Evolutionary conservation across 1,140 invertebrate species (phyloP), one percentile per base, ranked within the genome.

Genomic region (Dendroctonus ponderosae): DNA sequence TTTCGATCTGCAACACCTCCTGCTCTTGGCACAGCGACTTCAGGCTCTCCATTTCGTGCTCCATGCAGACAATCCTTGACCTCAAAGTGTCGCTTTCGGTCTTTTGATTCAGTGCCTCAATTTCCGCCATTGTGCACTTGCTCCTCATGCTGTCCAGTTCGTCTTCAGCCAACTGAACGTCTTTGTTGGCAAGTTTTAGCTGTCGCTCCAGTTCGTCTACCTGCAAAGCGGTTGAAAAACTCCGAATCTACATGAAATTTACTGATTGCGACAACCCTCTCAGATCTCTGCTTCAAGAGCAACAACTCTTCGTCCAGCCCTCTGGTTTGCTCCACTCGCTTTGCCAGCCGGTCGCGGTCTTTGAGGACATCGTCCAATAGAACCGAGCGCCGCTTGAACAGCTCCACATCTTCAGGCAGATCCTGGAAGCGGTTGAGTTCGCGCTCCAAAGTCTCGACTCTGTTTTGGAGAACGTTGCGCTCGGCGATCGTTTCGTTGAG

Each of bases 1-100:
- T 67, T 63, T 77, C 75, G 14, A 71, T 63, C 49, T 68, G 49
- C n/a, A 74, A 41, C 6, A 69, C 43, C 46, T 76, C 75, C 14
- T 72, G 71, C 38, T 75, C 74, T 60, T 73, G 67, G n/a, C 72
- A 74, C 38, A 72, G 42, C 12, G 64, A 70, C 39, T 63, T 69
- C 41, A 74, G 50, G 7, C 69, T 68, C 62, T 72, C 70, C 9
- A 70, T 56, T 51, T 74, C 70, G 42, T 73, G 69, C 38, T 75
- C 70, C 69, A 72, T 66, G 51, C 67, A 72, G 7, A 59, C 49
- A n/a, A 69, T 46, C 38, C 58, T 64, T 15, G 63, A 72, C 5
- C 52, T 59, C 40, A 66, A 44, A 5, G 65, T 72, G 46, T 72
- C 72, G 9, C 51, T 56, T 58, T 69, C 62, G 8, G 66, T 52